Conservation (phyloP, 2,888 invertebrate species). For the Rhagium mordax region DNA sequence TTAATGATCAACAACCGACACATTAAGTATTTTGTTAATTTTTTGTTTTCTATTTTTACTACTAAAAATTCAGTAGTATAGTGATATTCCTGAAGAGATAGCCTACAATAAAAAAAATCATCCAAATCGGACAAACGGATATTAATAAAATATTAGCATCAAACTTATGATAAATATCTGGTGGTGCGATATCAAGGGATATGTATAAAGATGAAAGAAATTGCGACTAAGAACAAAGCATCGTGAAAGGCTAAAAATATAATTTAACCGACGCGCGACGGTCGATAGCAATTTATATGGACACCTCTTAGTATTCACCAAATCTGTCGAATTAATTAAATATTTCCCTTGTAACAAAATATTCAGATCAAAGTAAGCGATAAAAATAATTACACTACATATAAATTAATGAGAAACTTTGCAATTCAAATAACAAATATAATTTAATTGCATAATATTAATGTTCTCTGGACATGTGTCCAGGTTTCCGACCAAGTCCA, state of each 20-base stretch:
- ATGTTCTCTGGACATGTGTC: conserved; percentile 53
- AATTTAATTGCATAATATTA: conserved; percentile 48
- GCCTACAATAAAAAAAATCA: no score
- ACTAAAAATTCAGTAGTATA: no score
- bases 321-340: conserved; percentile 8
- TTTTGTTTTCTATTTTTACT: no score
- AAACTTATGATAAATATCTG: no score
- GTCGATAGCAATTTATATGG: background rate
- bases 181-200: no score
- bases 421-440: conserved; percentile 41
- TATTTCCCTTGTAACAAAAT: conserved; percentile 10
- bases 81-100: no score
- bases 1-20: no score
- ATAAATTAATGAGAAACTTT: conserved; percentile 31
- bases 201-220: no score
- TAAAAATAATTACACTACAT: conserved; percentile 38
- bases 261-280: background rate
- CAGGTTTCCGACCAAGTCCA: conserved; percentile 52
- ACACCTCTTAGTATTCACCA: background rate
- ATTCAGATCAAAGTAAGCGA: conserved; percentile 26
- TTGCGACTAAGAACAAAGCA: no score
- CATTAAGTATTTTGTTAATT: no score
- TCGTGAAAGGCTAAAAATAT: background rate
- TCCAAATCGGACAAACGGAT: no score
- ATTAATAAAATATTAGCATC: no score